A percentile compares a stretch with the other conserved stretches of the same genome.
phyloP scores from a whole-genome alignment of 2,797 vertebrate species.

The Phylloscopus collybita region DNA sequence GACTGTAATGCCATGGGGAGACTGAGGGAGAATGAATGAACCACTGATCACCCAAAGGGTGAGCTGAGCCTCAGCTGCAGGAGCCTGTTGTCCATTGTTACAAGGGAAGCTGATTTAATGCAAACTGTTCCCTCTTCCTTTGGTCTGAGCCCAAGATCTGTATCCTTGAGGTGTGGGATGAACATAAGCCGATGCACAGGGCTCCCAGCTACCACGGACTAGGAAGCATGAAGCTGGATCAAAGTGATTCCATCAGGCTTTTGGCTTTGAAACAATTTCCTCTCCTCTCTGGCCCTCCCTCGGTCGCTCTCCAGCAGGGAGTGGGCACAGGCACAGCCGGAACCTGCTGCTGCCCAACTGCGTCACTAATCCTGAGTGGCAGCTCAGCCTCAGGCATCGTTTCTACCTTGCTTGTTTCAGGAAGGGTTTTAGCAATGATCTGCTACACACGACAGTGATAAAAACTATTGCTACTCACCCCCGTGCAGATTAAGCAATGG shows the following conservation, averaged over 20 bases:
- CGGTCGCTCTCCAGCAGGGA: background rate
- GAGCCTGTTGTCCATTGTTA: background rate
- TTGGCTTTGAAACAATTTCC: background rate
- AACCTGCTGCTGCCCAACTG: background rate
- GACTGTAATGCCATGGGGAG: accelerated
- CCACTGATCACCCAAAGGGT: background rate
- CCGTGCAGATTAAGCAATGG: background rate
- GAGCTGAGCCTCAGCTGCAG: background rate
- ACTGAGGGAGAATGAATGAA: background rate
- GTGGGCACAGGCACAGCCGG: background rate
- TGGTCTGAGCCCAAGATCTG: background rate
- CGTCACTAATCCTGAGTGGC: background rate
- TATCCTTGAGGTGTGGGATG: background rate
- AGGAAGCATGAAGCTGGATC: background rate
- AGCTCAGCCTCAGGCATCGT: background rate
- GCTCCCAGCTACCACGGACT: background rate
- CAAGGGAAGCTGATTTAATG: background rate
- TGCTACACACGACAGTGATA: background rate
- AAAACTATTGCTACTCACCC: background rate
- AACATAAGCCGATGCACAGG: accelerated
- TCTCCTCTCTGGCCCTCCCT: background rate
- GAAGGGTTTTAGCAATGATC: background rate
- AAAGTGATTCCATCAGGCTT: background rate
- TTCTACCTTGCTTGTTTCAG: background rate
- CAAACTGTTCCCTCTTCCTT: background rate